Evolutionary conservation across 1,140 invertebrate genomes (phyloP).

Genomic region (Cardiocondyla obscurior): DNA sequence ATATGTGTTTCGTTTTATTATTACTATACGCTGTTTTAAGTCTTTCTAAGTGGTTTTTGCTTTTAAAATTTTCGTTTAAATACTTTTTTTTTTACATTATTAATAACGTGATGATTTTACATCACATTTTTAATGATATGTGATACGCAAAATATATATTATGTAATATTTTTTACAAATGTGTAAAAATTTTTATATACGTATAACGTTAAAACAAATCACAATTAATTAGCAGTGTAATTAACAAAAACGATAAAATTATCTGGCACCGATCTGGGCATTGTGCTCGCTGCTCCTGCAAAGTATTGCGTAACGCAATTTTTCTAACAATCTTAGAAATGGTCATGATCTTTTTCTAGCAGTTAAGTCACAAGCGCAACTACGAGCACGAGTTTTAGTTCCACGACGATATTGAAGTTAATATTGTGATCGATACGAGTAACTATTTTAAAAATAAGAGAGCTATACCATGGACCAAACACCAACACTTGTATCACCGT

Average conservation of each 20-base stretch:
- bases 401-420: slow-evolving; percentile 47
- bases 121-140: neutral
- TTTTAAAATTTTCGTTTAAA: neutral
- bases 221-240: neutral
- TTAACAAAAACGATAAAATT: neutral
- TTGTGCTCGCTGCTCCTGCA: slow-evolving; percentile 21
- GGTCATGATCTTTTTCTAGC: slow-evolving; percentile 56
- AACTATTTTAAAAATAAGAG: slow-evolving; percentile 42
- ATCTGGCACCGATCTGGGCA: neutral
- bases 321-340: slow-evolving; percentile 59
- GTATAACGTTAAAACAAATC: too few relatives aligned
- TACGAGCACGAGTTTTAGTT: slow-evolving; percentile 55
- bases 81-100: neutral
- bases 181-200: neutral
- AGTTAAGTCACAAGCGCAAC: slow-evolving; percentile 50
- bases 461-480: slow-evolving; percentile 51
- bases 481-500: slow-evolving; percentile 37
- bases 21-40: neutral
- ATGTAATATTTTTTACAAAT: neutral
- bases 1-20: neutral
- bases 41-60: neutral
- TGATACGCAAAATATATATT: neutral
- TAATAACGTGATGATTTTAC: neutral
- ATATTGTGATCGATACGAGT: slow-evolving; percentile 49
- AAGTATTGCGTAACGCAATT: slow-evolving; percentile 29